These are phyloP conservation scores for Phorcus lineatus DNA, from an alignment of 2,888 invertebrate species.

Conservation along the genomic window DNA sequence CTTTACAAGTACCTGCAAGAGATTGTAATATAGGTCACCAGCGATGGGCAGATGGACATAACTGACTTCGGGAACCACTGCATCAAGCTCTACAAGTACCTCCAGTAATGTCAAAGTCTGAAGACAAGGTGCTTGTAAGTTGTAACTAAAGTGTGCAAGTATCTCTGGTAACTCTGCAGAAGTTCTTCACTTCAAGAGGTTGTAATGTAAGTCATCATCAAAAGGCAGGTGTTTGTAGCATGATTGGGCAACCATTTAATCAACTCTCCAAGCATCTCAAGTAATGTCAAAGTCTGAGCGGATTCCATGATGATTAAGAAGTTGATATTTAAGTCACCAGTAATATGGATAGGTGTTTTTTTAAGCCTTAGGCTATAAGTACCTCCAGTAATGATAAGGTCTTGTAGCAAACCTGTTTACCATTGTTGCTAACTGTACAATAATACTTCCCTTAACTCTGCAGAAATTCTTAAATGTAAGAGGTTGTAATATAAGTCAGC, in stretches of 20 bases:
- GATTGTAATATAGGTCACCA: not conserved
- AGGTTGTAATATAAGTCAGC: not conserved
- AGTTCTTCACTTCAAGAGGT: not conserved
- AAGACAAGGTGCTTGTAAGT: no score
- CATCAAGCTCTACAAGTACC: conserved; percentile 78
- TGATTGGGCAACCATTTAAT: conserved; percentile 79
- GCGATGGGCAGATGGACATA: conserved; percentile 70
- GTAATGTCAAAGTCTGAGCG: conserved; percentile 32
- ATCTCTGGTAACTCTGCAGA: no score
- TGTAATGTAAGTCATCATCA: not conserved
- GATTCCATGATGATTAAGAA: no score
- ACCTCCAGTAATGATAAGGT: no score
- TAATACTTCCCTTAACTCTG: no score
- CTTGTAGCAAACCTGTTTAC: not conserved
- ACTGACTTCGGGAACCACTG: conserved; percentile 63
- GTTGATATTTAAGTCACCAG: no score
- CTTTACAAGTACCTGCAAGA: not conserved
- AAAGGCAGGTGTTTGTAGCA: conserved; percentile 73
- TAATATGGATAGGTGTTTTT: no score
- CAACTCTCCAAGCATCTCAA: conserved; percentile 77
- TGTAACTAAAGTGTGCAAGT: no score
- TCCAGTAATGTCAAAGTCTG: conserved; percentile 51
- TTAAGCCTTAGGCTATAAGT: no score
- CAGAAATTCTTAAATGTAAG: no score
- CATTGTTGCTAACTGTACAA: not conserved